Evolutionary conservation across 1,140 invertebrate genomes (phyloP).

Genomic region (Zaprionus capensis): DNA sequence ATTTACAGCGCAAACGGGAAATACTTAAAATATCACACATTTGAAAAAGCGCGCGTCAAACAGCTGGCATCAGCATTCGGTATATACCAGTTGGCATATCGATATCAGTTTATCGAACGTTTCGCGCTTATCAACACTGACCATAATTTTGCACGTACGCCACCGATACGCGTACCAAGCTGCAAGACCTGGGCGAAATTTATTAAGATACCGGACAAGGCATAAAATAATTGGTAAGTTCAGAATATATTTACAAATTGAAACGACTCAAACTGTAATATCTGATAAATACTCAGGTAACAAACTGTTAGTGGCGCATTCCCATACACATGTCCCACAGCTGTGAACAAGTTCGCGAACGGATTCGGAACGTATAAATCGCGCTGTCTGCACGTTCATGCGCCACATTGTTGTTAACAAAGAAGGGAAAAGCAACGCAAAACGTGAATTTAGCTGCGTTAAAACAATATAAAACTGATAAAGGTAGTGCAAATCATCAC

Average conservation of each 20-base stretch:
- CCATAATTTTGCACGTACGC: background rate
- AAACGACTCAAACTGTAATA: background rate
- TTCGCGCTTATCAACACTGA: conserved; percentile 8
- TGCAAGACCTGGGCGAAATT: conserved; percentile 8
- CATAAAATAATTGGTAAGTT: background rate
- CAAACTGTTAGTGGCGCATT: background rate
- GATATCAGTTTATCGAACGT: conserved; percentile 10
- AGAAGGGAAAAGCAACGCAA: conserved; percentile 60
- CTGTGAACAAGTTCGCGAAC: conserved; percentile 42
- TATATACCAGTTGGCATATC: conserved; percentile 19
- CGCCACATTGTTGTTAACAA: conserved; percentile 68
- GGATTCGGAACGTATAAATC: conserved; percentile 7
- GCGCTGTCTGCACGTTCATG: conserved; percentile 49
- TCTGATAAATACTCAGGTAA: background rate
- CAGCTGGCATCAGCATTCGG: background rate
- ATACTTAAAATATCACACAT: conserved; percentile 3
- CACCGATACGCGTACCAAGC: conserved; percentile 12
- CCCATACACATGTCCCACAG: background rate
- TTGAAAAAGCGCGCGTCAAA: conserved; percentile 19
- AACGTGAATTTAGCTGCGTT: conserved; percentile 63
- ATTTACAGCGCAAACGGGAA: background rate
- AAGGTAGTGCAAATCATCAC: conserved; percentile 62
- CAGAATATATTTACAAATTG: background rate
- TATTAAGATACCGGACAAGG: background rate
- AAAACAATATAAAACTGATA: conserved; percentile 59